Evolutionary conservation across 2,888 invertebrate species (phyloP), one percentile per base, ranked within the genome.

Genomic region (Thymelicus acteon): DNA sequence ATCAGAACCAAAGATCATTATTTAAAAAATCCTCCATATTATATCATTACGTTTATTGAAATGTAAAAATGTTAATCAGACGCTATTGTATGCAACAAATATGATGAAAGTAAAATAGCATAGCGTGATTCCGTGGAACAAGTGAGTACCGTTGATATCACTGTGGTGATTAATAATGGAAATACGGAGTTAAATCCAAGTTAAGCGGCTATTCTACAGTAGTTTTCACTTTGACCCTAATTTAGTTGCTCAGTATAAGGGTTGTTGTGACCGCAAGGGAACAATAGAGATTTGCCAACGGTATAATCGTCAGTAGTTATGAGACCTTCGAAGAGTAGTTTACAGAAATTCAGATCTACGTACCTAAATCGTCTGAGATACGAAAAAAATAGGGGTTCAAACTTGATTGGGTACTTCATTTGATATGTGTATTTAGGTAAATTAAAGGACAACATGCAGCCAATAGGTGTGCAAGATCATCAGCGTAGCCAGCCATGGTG

Each of bases 141-240:
- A 70, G 64, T 60, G 60, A 64, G 63, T 39, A 58, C 49, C 52
- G 58, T 19, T 65, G 64, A 70, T 70, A 70, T 60, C 70, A 64
- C 60, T 71, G 73, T 74, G 68, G 75, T 74, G 75, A 77, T 77
- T 77, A 77, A 73, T 75, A 75, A 77, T 75, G 76, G 75, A 77
- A 75, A 77, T 75, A 72, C 75, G 71, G 75, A 75, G 71, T 75
- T 75, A 67, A 74, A 74, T 71, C 66, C 72, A 63, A 73, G 72
- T 72, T 72, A 72, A 74, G 72, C 71, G 73, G 75, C 72, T 62
- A 73, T 72, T 73, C 71, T 69, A 72, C 73, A 74, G 73, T 75
- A 74, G 74, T 74, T 72, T 73, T 73, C 72, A 72, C 73, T 75
- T 74, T 74, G 72, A 73, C 72, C 74, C 73, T 75, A 73, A 74